phyloP scores from a whole-genome alignment of 2,113 vertebrate genomes.

The Cavia aperea region DNA sequence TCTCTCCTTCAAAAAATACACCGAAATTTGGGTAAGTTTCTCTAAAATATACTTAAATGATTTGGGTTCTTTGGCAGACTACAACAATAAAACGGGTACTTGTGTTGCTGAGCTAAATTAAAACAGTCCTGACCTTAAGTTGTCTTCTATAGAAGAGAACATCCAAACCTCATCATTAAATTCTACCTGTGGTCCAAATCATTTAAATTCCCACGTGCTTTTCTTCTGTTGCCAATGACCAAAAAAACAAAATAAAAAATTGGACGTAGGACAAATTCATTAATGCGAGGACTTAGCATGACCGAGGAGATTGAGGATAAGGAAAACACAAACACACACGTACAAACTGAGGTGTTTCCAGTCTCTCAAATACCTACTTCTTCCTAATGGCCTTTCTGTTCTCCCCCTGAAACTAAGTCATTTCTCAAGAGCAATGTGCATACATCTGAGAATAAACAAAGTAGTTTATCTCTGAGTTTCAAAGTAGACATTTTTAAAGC shows the following conservation, averaged over 20 bases:
- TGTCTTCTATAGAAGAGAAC: background rate
- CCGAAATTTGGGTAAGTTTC: background rate
- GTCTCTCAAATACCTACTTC: background rate
- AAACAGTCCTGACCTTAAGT: background rate
- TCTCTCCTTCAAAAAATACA: background rate
- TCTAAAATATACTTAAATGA: background rate
- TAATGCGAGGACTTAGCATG: background rate
- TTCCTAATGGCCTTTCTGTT: background rate
- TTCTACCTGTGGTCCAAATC: background rate
- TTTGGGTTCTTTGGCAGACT: conserved; percentile 29
- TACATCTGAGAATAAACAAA: conserved; percentile 33
- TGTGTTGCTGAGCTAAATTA: background rate
- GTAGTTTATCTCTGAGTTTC: conserved; percentile 20
- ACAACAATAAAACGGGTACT: background rate
- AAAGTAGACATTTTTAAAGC: conserved; percentile 41
- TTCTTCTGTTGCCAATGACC: background rate
- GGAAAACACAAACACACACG: background rate
- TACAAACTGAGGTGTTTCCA: background rate
- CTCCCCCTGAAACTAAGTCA: background rate
- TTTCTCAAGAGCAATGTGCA: background rate
- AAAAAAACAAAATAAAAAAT: background rate
- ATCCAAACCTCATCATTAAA: background rate
- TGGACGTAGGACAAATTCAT: background rate
- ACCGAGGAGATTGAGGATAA: background rate
- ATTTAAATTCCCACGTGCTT: conserved; percentile 1